Percentiles rank a stretch among this genome's conserved stretches.
phyloP scores from a whole-genome alignment of 2,797 vertebrate genomes.

The Mus minutoides region DNA sequence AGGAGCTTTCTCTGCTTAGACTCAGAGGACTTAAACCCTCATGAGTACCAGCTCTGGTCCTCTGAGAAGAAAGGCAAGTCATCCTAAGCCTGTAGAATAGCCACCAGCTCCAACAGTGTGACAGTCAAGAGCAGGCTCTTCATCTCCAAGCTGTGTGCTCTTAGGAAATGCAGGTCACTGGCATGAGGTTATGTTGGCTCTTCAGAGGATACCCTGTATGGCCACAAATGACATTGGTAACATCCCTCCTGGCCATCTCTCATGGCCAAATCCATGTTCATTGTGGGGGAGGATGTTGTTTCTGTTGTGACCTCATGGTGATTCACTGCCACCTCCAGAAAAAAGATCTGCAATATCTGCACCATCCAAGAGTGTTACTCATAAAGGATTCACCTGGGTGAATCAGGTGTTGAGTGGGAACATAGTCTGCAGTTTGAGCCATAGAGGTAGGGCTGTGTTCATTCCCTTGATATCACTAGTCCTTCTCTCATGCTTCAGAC shows the following conservation, averaged over 20 bases:
- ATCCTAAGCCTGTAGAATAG: not conserved
- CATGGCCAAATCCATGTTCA: not conserved
- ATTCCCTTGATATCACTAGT: not conserved
- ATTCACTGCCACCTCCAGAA: not conserved
- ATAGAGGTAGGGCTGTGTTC: not conserved
- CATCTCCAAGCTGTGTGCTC: not conserved
- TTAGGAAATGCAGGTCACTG: not conserved
- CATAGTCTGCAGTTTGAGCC: not conserved
- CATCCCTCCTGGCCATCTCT: not conserved
- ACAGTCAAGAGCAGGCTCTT: not conserved
- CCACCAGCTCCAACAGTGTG: not conserved
- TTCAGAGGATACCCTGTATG: not conserved
- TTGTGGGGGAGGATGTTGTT: not conserved
- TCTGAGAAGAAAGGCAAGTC: not conserved
- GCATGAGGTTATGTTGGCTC: not conserved
- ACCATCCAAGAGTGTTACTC: not conserved
- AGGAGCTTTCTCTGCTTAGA: not conserved
- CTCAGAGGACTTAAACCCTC: not conserved
- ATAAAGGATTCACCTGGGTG: not conserved
- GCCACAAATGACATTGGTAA: not conserved
- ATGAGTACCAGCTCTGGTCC: too few species aligned
- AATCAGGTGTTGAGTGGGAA: not conserved
- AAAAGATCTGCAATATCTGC: not conserved
- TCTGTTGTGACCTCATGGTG: not conserved
- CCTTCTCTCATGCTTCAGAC: too few species aligned